Evolutionary conservation across 2,888 invertebrate species (phyloP), one percentile per base, ranked within the genome.

Genomic region (Uropetala carovei): DNA sequence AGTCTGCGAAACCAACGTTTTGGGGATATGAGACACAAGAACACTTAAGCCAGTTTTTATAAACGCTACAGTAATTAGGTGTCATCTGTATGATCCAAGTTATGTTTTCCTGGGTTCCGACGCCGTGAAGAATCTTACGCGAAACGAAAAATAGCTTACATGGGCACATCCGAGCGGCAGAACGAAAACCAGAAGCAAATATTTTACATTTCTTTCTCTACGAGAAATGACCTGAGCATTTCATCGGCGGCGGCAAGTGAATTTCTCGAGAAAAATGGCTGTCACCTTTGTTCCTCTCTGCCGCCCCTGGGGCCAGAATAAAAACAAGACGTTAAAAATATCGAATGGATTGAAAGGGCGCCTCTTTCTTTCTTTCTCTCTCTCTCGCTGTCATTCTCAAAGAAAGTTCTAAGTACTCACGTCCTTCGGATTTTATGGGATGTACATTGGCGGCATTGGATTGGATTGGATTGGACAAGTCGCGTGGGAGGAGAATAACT

Each of bases 401-500:
- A 27, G 75, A 27, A 75, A 75, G 22, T 22, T 75, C 75, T 3
- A 75, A 75, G 27, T 27, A 27, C 75, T 75, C 27, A 27, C 75
- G 75, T 75, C 27, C 75, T 27, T 75, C 75, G 75, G 75, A 75
- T 75, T 75, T 27, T 75, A 22, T 18, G 75, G 75, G 75, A n/a
- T 27, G 75, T 64, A 64, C 64, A 68, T 75, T 75, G 75, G 75
- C 22, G 75, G 75, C 75, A 27, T 10, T 75, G 75, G 27, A 75
- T 75, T 75, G 75, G 75, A n/a, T n/a, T n/a, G 43, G 43, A 75
- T 75, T 75, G 75, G 75, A 75, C 22, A 27, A 75, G 75, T 75
- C 75, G 75, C 75, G 75, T 75, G 75, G 75, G 75, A n/a, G 75
- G 75, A 27, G 18, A 27, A 75, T 75, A 75, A 75, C 22, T 27